Percentiles rank a stretch among this genome's conserved stretches.
Conservation (phyloP, 2,797 vertebrate species). For the Ctenopoma kingsleyae region DNA sequence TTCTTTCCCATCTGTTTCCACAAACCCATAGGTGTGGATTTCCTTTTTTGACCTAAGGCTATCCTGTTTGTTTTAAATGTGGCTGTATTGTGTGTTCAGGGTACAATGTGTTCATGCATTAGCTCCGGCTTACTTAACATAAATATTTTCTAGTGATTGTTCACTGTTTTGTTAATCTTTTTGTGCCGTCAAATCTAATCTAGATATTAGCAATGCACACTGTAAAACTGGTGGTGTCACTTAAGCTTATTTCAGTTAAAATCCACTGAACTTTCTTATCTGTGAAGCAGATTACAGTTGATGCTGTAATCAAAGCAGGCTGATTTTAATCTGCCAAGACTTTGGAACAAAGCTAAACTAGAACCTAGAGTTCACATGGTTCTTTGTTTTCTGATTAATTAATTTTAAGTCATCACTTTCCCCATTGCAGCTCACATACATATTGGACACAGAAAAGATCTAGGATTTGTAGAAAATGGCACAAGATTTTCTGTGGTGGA, state of each 20-base stretch:
- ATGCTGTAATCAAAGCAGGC: slow-evolving; percentile 8
- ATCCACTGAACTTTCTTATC: background rate
- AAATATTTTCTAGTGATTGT: background rate
- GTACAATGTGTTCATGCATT: background rate
- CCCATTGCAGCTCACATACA: background rate
- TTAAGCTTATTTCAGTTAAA: background rate
- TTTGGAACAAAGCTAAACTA: background rate
- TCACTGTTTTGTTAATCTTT: background rate
- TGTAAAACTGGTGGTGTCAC: background rate
- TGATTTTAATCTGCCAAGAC: slow-evolving; percentile 4
- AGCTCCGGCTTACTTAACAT: background rate
- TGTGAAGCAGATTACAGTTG: background rate
- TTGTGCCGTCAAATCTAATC: too few species aligned
- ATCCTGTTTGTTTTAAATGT: background rate
- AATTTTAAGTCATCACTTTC: slow-evolving; percentile 3
- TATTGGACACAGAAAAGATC: background rate
- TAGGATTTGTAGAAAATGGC: background rate
- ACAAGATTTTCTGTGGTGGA: background rate
- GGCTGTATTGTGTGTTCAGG: background rate
- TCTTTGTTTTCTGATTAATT: slow-evolving; percentile 20
- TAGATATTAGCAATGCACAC: too few species aligned
- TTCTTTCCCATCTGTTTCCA: slow-evolving; percentile 32
- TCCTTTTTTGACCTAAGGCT: slow-evolving; percentile 22
- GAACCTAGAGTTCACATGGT: background rate
- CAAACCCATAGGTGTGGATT: slow-evolving; percentile 42